A percentile compares a stretch with the other conserved stretches of the same genome.
Evolutionary conservation across 2,113 vertebrate genomes (phyloP).

Genomic region (Hirundichthys speculiger): DNA sequence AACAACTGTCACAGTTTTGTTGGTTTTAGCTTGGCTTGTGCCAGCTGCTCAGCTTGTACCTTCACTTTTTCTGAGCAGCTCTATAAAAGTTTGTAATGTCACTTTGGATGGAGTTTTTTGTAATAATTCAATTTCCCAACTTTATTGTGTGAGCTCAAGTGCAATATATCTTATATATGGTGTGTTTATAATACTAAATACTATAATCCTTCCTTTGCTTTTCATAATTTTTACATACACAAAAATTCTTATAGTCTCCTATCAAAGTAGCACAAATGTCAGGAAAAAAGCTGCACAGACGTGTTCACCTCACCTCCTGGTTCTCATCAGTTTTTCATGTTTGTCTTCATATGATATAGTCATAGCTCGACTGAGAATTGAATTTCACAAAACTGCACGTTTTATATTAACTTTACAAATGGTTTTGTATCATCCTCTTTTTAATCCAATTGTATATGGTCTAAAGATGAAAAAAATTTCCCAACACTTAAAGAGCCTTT

Average conservation of each 20-base stretch:
- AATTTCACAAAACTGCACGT: constrained; percentile 23
- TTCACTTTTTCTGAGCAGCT: background rate
- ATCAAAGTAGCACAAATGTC: background rate
- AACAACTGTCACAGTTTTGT: background rate
- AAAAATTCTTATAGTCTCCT: constrained; percentile 28
- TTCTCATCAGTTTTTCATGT: constrained; percentile 21
- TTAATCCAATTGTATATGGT: constrained; percentile 52
- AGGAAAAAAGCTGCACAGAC: constrained; percentile 48
- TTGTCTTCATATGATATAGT: constrained; percentile 18
- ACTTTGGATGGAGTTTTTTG: constrained; percentile 40
- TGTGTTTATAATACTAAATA: constrained; percentile 1
- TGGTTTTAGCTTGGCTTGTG: constrained; percentile 36
- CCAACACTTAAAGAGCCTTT: constrained; percentile 25
- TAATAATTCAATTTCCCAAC: constrained; percentile 27
- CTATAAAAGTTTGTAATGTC: background rate
- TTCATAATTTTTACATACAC: constrained; percentile 48
- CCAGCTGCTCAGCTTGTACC: constrained; percentile 17
- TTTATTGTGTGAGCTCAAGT: constrained; percentile 14
- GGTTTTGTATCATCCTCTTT: constrained; percentile 28
- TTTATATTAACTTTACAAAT: constrained; percentile 39
- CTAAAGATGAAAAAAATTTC: constrained; percentile 45
- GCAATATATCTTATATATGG: constrained; percentile 12
- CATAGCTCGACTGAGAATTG: background rate
- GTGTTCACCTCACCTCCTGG: constrained; percentile 46
- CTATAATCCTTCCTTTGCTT: background rate